Conservation (phyloP, 2,797 vertebrate genomes). For the Channallabes apus region DNA sequence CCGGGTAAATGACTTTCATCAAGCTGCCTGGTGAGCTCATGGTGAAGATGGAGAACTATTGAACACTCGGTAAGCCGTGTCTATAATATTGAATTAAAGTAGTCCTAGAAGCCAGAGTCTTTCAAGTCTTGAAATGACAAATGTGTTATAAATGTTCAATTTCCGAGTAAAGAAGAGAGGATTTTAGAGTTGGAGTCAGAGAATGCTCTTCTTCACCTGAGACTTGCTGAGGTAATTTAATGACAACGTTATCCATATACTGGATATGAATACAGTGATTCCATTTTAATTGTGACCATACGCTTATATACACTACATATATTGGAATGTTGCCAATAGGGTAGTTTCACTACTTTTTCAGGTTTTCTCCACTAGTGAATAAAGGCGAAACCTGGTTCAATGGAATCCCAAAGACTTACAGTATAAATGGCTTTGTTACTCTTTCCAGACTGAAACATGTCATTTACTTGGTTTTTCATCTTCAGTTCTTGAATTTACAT, state of each 20-base stretch:
- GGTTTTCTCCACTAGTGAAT: too few species aligned
- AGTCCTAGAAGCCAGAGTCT: not conserved
- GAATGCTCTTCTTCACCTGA: constrained; percentile 83
- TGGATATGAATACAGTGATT: not conserved
- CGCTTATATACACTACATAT: too few species aligned
- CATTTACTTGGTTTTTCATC: too few species aligned
- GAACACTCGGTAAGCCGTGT: not conserved
- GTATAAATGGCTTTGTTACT: too few species aligned
- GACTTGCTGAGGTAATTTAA: constrained; percentile 77
- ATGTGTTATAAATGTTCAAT: not conserved
- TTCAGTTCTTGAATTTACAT: too few species aligned
- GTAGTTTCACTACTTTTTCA: too few species aligned
- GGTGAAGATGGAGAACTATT: not conserved
- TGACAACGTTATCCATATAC: not conserved
- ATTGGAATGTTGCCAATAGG: not conserved
- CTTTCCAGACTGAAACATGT: too few species aligned
- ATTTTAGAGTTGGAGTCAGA: constrained; percentile 84
- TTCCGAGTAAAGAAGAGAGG: constrained; percentile 82
- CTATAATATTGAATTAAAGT: not conserved
- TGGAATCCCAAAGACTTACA: too few species aligned
- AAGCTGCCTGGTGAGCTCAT: not conserved
- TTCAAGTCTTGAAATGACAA: not conserved
- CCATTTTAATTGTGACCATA: not conserved
- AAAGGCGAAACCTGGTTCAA: too few species aligned
- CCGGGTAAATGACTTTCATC: constrained; percentile 60